These are phyloP conservation scores for Cossypha polioptera DNA, from an alignment of 2,797 vertebrate genomes.

Conservation along the genomic window DNA sequence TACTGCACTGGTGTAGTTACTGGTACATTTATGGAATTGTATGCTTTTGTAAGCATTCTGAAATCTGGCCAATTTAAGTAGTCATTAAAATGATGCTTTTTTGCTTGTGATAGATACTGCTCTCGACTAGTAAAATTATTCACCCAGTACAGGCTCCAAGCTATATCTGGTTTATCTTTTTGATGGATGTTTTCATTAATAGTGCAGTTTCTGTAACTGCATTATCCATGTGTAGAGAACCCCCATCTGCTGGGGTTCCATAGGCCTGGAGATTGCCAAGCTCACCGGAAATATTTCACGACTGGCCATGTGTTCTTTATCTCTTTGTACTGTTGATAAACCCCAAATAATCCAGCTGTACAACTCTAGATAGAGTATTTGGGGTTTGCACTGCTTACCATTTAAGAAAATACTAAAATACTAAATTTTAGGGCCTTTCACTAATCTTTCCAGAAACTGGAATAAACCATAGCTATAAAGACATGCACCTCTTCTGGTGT, in stretches of 20 bases:
- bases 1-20: background rate
- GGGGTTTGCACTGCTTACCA: background rate
- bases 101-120: background rate
- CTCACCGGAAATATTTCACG: background rate
- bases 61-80: background rate
- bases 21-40: background rate
- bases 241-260: background rate
- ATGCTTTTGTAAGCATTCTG: background rate
- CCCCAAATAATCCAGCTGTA: background rate
- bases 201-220: background rate
- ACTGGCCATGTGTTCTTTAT: background rate
- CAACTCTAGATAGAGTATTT: background rate
- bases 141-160: background rate
- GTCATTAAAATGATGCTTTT: background rate
- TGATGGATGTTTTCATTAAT: background rate
- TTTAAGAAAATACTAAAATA: background rate
- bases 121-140: background rate
- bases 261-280: background rate
- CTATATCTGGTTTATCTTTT: background rate
- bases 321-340: background rate
- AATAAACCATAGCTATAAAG: background rate
- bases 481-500: background rate
- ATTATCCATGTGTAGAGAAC: background rate
- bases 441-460: background rate
- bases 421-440: background rate